A percentile compares a stretch with the other conserved stretches of the same genome.
Conservation (phyloP, 2,113 vertebrate genomes). For the Clarias gariepinus region DNA sequence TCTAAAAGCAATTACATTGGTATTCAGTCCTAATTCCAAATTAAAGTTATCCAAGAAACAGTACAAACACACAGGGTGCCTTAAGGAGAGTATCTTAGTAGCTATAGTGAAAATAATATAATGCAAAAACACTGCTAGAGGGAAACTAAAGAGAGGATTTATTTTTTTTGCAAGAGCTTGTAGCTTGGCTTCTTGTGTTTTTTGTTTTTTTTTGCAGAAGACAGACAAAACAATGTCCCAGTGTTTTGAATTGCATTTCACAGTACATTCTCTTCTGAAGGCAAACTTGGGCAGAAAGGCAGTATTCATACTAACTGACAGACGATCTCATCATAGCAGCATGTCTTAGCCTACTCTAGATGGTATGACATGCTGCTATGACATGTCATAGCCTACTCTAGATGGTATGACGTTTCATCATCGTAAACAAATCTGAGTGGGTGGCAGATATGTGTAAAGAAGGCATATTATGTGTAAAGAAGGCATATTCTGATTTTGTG, state of each 20-base stretch:
- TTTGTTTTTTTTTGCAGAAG: slow-evolving; percentile 28
- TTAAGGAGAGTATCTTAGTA: neutral
- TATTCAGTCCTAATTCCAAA: slow-evolving; percentile 32
- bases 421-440: neutral
- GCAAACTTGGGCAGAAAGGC: slow-evolving; percentile 27
- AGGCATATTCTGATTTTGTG: neutral
- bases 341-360: slow-evolving; percentile 33
- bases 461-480: slow-evolving; percentile 11
- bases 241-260: slow-evolving; percentile 35
- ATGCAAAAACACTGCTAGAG: slow-evolving; percentile 6
- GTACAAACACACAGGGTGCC: slow-evolving; percentile 21
- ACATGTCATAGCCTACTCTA: slow-evolving; percentile 32
- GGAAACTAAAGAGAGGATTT: neutral
- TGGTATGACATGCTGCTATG: slow-evolving; percentile 12
- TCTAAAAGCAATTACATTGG: slow-evolving; percentile 40
- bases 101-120: neutral
- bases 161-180: neutral
- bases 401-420: slow-evolving; percentile 35
- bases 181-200: slow-evolving; percentile 22
- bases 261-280: slow-evolving; percentile 23
- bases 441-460: slow-evolving; percentile 16
- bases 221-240: slow-evolving; percentile 21
- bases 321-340: slow-evolving; percentile 23
- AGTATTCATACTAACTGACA: slow-evolving; percentile 22
- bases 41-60: slow-evolving; percentile 25